phyloP scores from a whole-genome alignment of 23 tunicate genomes.

The Trididemnum miniatum region DNA sequence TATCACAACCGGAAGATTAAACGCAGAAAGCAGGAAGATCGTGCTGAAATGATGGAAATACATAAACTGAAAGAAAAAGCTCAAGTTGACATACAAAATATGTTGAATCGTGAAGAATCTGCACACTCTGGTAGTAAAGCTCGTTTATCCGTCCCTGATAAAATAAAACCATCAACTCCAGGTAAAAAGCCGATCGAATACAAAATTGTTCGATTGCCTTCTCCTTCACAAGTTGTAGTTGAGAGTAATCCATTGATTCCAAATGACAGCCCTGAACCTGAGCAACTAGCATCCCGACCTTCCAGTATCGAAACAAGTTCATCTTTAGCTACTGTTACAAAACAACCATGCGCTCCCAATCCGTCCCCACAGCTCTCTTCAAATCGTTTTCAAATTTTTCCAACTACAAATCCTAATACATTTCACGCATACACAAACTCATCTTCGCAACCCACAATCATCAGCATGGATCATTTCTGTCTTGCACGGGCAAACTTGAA shows the following conservation, averaged over 20 bases:
- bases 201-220: slow-evolving; percentile 9
- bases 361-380: slow-evolving; percentile 55
- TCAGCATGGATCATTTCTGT: slow-evolving; percentile 42
- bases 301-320: slow-evolving; percentile 5
- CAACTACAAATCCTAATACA: slow-evolving; percentile 38
- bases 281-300: neutral
- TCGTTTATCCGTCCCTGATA: neutral
- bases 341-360: slow-evolving; percentile 47
- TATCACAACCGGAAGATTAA: slow-evolving; percentile 32
- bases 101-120: neutral
- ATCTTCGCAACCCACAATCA: slow-evolving; percentile 46
- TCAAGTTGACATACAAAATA: slow-evolving; percentile 13
- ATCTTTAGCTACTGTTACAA: slow-evolving; percentile 7
- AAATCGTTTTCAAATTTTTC: slow-evolving; percentile 55
- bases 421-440: slow-evolving; percentile 50
- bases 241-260: neutral
- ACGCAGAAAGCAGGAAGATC: slow-evolving; percentile 33
- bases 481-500: slow-evolving; percentile 2
- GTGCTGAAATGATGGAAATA: slow-evolving; percentile 13
- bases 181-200: neutral
- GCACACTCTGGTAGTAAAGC: neutral
- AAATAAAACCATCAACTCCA: neutral
- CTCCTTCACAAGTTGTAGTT: neutral
- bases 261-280: neutral
- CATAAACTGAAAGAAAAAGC: slow-evolving; percentile 20